Percentiles rank a stretch among this genome's conserved stretches.
phyloP scores from a whole-genome alignment of 2,888 invertebrate species.

The Phorcus lineatus region DNA sequence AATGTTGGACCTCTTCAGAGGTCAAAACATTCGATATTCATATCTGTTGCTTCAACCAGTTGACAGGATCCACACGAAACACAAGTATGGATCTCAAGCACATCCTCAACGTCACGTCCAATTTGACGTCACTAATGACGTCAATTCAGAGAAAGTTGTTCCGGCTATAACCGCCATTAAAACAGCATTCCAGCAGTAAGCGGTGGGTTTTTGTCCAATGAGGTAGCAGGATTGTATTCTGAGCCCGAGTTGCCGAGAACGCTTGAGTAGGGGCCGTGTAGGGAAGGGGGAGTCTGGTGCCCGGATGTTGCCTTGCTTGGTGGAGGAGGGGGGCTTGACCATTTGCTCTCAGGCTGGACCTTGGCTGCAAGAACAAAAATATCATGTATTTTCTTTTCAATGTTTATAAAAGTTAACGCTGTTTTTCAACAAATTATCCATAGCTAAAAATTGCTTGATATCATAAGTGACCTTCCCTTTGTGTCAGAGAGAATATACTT shows the following conservation, averaged over 20 bases:
- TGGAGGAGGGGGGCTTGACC: conserved; percentile 44
- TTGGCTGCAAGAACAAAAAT: conserved; percentile 42
- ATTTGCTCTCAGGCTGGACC: conserved; percentile 53
- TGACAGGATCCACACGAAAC: no score
- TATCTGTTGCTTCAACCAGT: no score
- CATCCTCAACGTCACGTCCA: not conserved
- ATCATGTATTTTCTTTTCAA: no score
- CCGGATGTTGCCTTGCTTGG: conserved; percentile 27
- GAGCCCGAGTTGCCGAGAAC: conserved; percentile 51
- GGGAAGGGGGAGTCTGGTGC: conserved; percentile 51
- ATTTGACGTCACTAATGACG: not conserved
- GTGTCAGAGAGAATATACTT: no score
- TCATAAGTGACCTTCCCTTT: no score
- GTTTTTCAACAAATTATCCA: no score
- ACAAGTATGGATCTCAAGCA: no score
- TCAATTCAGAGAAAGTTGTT: not conserved
- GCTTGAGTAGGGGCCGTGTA: conserved; percentile 69
- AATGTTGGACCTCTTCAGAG: no score
- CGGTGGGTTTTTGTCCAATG: conserved; percentile 51
- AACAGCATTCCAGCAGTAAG: conserved; percentile 53
- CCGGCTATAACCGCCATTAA: conserved; percentile 21
- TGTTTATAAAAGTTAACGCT: no score
- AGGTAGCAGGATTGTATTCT: conserved; percentile 47
- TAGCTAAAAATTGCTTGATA: no score
- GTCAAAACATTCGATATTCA: no score